Conservation (phyloP, 2,888 invertebrate genomes). For the Eupelmus urozonus region DNA sequence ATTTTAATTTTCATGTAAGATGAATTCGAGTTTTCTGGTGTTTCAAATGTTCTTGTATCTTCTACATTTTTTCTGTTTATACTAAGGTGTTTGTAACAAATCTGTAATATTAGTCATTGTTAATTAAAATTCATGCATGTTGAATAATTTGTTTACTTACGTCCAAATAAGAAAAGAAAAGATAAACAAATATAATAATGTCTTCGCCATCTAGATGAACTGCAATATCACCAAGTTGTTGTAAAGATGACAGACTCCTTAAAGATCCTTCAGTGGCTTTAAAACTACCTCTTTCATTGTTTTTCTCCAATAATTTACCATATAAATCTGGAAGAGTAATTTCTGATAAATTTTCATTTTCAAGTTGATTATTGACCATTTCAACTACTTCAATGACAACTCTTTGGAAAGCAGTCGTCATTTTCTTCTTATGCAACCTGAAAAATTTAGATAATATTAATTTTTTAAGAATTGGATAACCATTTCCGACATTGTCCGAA, state of each 20-base stretch:
- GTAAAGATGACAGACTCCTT: constrained; percentile 45
- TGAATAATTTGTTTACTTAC: constrained; percentile 40
- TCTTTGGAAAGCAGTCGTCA: constrained; percentile 37
- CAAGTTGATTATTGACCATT: constrained; percentile 39
- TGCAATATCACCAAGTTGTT: constrained; percentile 44
- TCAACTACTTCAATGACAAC: constrained; percentile 38
- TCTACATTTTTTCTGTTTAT: constrained; percentile 52
- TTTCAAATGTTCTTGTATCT: constrained; percentile 48
- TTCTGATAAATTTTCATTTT: constrained; percentile 34
- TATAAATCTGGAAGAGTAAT: constrained; percentile 38
- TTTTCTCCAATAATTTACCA: constrained; percentile 50
- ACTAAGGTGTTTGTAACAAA: constrained; percentile 55
- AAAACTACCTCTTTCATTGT: constrained; percentile 46
- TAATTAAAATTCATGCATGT: constrained; percentile 18
- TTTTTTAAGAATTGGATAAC: not conserved
- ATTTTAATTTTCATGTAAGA: constrained; percentile 54
- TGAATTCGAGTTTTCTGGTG: constrained; percentile 58
- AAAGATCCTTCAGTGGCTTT: constrained; percentile 47
- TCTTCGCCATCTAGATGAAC: constrained; percentile 48
- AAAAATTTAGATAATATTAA: constrained; percentile 29
- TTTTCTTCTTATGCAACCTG: constrained; percentile 54
- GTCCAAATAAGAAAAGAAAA: constrained; percentile 50
- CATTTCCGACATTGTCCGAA: constrained; percentile 6
- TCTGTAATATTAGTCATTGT: constrained; percentile 54
- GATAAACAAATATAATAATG: constrained; percentile 47